Evolutionary conservation across 2,797 vertebrate genomes (phyloP).

Genomic region (Neopelma chrysocephalum): DNA sequence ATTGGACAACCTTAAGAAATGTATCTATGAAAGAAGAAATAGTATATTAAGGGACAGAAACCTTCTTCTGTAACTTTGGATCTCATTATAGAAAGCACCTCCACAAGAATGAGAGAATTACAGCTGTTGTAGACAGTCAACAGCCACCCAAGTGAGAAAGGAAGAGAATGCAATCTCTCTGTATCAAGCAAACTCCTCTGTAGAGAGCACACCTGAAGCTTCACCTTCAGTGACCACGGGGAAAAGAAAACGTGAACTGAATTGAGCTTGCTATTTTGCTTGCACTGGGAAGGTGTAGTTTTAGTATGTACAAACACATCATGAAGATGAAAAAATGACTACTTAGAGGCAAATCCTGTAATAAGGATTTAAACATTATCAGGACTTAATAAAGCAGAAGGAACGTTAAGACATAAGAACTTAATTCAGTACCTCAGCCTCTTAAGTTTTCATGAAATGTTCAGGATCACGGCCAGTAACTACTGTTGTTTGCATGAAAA

Average conservation of each 20-base stretch:
- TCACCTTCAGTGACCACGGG: background rate
- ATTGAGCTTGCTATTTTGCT: background rate
- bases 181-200: background rate
- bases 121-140: background rate
- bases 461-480: background rate
- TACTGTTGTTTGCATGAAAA: background rate
- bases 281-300: background rate
- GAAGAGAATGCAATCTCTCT: background rate
- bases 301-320: background rate
- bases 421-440: background rate
- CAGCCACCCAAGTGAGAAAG: background rate
- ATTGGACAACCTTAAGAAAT: background rate
- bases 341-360: background rate
- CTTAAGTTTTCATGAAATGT: background rate
- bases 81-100: background rate
- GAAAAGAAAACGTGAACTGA: background rate
- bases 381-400: background rate
- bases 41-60: background rate
- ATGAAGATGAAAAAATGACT: background rate
- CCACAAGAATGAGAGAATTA: background rate
- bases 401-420: background rate
- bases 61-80: background rate
- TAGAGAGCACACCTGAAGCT: background rate
- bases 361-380: background rate
- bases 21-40: background rate